Evolutionary conservation across 2,888 invertebrate genomes (phyloP).

Genomic region (Polydrusus pterygomalis): DNA sequence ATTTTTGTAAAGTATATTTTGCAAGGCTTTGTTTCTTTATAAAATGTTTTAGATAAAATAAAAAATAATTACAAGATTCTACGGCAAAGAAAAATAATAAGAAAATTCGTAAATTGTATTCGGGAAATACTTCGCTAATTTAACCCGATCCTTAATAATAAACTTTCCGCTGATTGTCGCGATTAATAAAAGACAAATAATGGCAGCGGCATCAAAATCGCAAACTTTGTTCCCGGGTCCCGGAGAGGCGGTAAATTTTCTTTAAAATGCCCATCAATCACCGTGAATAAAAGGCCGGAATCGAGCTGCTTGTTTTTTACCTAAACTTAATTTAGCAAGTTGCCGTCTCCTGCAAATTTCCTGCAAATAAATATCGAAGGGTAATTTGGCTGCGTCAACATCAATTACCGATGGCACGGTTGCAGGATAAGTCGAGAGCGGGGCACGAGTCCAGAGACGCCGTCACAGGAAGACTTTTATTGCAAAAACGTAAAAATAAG

Average conservation of each 20-base stretch:
- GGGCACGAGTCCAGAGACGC: not conserved
- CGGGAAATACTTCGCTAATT: not conserved
- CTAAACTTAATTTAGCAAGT: slow-evolving; percentile 26
- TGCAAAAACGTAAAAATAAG: not conserved
- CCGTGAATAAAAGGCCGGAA: slow-evolving; percentile 21
- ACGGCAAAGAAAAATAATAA: too few species aligned
- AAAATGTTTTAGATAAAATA: too few species aligned
- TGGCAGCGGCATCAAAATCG: slow-evolving; percentile 1
- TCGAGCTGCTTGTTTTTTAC: slow-evolving; percentile 24
- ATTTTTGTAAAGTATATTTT: too few species aligned
- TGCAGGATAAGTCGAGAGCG: slow-evolving; percentile 11
- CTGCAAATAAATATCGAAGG: slow-evolving; percentile 31
- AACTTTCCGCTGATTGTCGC: not conserved
- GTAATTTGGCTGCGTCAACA: slow-evolving; percentile 29
- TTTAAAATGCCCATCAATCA: slow-evolving; percentile 26
- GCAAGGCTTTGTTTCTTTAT: too few species aligned
- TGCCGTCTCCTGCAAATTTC: slow-evolving; percentile 24
- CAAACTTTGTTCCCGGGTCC: not conserved
- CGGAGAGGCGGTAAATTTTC: slow-evolving; percentile 22
- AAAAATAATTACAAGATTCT: too few species aligned
- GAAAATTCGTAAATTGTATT: too few species aligned
- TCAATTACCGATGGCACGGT: slow-evolving; percentile 17
- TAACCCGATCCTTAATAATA: not conserved
- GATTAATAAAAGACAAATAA: slow-evolving; percentile 11
- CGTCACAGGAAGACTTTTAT: not conserved